Base-by-base conservation (phyloP, 2,888 invertebrate genomes). In the Blomia tropicalis region DNA sequence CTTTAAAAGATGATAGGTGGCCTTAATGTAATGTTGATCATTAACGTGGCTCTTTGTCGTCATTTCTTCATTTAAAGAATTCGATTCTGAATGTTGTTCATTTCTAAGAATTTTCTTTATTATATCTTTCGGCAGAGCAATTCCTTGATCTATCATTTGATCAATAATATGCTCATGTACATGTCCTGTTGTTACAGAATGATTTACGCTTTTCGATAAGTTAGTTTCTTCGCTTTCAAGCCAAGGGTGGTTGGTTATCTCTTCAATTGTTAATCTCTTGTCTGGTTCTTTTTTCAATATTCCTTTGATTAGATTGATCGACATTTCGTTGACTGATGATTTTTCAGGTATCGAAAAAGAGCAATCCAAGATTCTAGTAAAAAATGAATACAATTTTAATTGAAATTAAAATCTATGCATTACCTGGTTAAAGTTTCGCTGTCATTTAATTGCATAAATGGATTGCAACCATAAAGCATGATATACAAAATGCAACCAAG, bases 391-490 rank as follows among this genome's bases (percentile, higher is more conserved):
- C 17, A 44, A 29, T 31, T 25, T 29, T 44, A 14, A 4, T 3
- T 29, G 4, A 32, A 41, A 17, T 30, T 54, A 54, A 25, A 53
- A 27, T 19, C n/a, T 23, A 23, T 23, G n/a, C 14, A 41, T 27
- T 1, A 63, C 63, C 47, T 95, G 31, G 93, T 96, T 62, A 99
- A 78, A 0, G 98, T 99, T 79, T 98, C 98, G 71, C 92, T 93
- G 76, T 99, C 98, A 75, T 96, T 98, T 31, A 95, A 93, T 78
- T 96, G 96, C 77, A 95, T 93, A 75, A 98, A 98, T 4, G 98
- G 98, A 36, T 95, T 86, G 73, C 87, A 85, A 4, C 98, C 98
- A 75, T 90, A 91, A 4, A 96, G 95, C 71, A 98, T 79, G 95
- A 98, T 98, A 76, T 88, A 99, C 51, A 98, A 78, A 71, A 98